These are phyloP conservation scores for Ophion costatus DNA, from an alignment of 2,888 invertebrate genomes.

Conservation along the genomic window DNA sequence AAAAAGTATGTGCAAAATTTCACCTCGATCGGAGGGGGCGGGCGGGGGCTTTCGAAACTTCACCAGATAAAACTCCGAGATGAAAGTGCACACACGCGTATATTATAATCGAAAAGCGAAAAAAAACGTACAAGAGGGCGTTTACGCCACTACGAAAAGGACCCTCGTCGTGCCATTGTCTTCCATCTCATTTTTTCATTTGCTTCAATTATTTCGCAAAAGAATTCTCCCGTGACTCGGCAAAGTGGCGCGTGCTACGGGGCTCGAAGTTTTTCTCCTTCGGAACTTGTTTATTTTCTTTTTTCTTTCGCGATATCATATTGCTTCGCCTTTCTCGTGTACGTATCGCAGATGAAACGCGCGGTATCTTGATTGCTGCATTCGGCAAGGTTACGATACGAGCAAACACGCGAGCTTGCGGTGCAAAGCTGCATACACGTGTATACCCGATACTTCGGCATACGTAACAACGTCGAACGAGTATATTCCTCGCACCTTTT, in stretches of 20 bases:
- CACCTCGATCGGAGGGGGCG: too few relatives aligned
- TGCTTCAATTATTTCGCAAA: neutral
- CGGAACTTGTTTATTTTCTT: neutral
- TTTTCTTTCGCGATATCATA: constrained; percentile 8
- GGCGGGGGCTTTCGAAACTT: too few relatives aligned
- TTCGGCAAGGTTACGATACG: constrained; percentile 14
- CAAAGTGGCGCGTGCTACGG: neutral
- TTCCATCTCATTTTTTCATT: neutral
- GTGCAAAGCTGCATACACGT: neutral
- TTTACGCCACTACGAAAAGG: neutral
- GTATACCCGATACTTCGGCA: constrained; percentile 2
- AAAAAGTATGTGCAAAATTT: too few relatives aligned
- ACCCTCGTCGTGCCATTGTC: neutral
- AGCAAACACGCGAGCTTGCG: constrained; percentile 20
- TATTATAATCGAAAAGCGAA: constrained; percentile 24
- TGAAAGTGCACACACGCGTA: constrained; percentile 1
- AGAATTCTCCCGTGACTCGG: constrained; percentile 1
- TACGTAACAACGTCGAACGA: neutral
- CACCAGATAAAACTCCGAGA: neutral
- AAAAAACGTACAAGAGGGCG: neutral
- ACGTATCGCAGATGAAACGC: neutral
- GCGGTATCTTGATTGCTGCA: constrained; percentile 11
- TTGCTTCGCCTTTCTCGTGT: constrained; percentile 32
- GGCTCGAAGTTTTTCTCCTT: neutral
- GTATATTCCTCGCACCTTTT: neutral